Percentiles rank a stretch among this genome's conserved stretches.
Evolutionary conservation across 2,113 vertebrate genomes (phyloP).

Genomic region (Athene cunicularia): DNA sequence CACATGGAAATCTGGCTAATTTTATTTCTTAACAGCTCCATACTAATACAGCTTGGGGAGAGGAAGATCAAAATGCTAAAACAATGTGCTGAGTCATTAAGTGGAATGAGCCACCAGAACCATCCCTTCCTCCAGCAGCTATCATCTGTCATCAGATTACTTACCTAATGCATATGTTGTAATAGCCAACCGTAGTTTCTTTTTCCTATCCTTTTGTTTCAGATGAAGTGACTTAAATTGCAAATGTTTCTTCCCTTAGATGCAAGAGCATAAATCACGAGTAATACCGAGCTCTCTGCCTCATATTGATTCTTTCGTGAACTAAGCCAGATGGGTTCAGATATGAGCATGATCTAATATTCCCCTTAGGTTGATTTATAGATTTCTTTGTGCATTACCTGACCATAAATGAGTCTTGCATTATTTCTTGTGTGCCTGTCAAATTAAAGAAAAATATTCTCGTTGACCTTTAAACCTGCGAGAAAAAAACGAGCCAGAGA

Average conservation of each 20-base stretch:
- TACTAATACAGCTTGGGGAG: not conserved
- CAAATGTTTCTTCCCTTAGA: slow-evolving; percentile 52
- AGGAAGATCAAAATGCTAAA: not conserved
- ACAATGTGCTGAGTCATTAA: not conserved
- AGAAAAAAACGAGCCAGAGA: slow-evolving; percentile 57
- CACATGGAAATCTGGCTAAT: not conserved
- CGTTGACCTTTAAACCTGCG: slow-evolving; percentile 79
- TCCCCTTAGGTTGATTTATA: slow-evolving; percentile 79
- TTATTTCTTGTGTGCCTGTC: slow-evolving; percentile 76
- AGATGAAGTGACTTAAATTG: slow-evolving; percentile 58
- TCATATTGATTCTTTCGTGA: slow-evolving; percentile 74
- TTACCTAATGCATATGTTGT: not conserved
- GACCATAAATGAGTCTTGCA: slow-evolving; percentile 74
- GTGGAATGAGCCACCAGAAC: not conserved
- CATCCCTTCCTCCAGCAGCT: not conserved
- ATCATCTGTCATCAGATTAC: not conserved
- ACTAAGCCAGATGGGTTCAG: slow-evolving; percentile 77
- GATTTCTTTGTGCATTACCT: slow-evolving; percentile 81
- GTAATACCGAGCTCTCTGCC: slow-evolving; percentile 64
- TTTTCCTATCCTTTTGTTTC: slow-evolving; percentile 54
- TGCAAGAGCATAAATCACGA: slow-evolving; percentile 71
- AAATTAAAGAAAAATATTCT: slow-evolving; percentile 83
- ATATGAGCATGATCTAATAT: slow-evolving; percentile 79
- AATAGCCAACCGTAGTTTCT: not conserved
- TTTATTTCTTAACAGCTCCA: not conserved